Conservation (phyloP, 2,888 invertebrate species). For the Deilephila elpenor region DNA sequence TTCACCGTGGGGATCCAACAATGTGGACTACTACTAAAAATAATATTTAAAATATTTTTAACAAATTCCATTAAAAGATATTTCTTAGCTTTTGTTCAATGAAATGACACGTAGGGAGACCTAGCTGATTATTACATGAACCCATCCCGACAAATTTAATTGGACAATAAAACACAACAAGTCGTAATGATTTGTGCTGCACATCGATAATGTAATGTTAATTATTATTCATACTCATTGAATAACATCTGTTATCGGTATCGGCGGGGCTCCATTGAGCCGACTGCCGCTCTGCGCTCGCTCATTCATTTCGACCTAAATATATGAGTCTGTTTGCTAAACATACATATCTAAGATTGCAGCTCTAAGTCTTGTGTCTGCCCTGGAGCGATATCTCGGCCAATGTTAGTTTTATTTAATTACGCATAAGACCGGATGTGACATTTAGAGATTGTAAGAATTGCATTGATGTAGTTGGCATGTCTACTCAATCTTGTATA, state of each 20-base stretch:
- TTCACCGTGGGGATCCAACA: too few species aligned
- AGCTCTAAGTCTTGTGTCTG: neutral
- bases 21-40: too few species aligned
- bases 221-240: conserved; percentile 75
- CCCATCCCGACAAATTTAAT: conserved; percentile 62
- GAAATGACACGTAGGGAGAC: neutral
- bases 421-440: too few species aligned
- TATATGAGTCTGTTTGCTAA: conserved; percentile 2
- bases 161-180: conserved; percentile 66
- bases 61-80: too few species aligned
- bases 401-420: neutral
- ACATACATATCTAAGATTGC: neutral
- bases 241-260: conserved; percentile 54
- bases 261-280: conserved; percentile 21
- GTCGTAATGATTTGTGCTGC: conserved; percentile 66
- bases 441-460: too few species aligned
- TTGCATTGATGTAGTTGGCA: too few species aligned
- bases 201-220: conserved; percentile 60
- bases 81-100: too few species aligned
- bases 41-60: too few species aligned
- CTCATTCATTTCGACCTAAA: conserved; percentile 25
- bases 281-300: conserved; percentile 12
- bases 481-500: too few species aligned
- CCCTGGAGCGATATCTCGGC: neutral
- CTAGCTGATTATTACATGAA: conserved; percentile 41